Percentiles rank a stretch among this genome's conserved stretches.
Conservation (phyloP, 2,113 vertebrate species). For the Stigmatopora argus region DNA sequence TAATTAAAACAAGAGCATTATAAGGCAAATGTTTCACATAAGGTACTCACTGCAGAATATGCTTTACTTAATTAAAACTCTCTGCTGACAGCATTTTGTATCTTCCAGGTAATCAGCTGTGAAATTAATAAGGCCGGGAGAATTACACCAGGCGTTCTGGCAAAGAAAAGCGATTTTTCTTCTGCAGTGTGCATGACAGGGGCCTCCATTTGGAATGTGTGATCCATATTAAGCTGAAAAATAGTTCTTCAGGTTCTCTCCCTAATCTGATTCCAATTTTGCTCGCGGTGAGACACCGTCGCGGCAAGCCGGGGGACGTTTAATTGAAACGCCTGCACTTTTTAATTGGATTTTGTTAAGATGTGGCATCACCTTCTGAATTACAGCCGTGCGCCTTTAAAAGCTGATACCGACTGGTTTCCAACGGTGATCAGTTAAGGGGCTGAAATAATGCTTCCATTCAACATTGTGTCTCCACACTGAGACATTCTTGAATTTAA, state of each 20-base stretch:
- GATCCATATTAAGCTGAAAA: conserved; percentile 64
- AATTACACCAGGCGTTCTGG: conserved; percentile 66
- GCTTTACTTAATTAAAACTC: conserved; percentile 74
- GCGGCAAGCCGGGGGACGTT: conserved; percentile 59
- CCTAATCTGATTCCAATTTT: conserved; percentile 79
- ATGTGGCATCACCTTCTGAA: conserved; percentile 72
- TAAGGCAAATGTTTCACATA: conserved; percentile 68
- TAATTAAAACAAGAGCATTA: conserved; percentile 71
- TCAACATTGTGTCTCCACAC: conserved; percentile 39
- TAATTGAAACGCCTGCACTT: conserved; percentile 72
- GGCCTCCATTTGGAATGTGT: conserved; percentile 62
- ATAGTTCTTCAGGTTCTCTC: conserved; percentile 59
- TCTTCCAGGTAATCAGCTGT: conserved; percentile 74
- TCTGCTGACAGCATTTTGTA: conserved; percentile 67
- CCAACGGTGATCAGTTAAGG: conserved; percentile 63
- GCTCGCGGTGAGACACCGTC: conserved; percentile 65
- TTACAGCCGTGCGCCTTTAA: conserved; percentile 66
- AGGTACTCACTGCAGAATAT: conserved; percentile 60
- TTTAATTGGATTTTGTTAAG: conserved; percentile 76
- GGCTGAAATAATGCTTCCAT: conserved; percentile 57
- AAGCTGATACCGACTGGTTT: conserved; percentile 60
- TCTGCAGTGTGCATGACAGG: conserved; percentile 65
- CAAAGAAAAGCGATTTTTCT: conserved; percentile 53
- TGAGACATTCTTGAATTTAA: conserved; percentile 48
- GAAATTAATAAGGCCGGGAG: conserved; percentile 72